These are phyloP conservation scores for Drosophila subquinaria DNA, from an alignment of 2,888 invertebrate genomes.

Conservation along the genomic window DNA sequence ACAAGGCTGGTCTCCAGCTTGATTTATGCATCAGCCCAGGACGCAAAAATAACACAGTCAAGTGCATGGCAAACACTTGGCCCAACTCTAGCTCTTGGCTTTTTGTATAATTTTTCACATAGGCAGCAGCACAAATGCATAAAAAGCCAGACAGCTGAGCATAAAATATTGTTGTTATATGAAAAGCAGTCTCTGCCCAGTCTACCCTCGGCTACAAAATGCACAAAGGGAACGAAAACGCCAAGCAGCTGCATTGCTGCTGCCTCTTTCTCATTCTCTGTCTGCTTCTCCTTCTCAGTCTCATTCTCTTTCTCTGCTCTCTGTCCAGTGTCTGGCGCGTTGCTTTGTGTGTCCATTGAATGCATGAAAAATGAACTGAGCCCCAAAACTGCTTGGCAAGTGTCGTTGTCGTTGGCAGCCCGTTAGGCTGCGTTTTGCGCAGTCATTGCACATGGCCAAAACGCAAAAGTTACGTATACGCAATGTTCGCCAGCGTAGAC, in stretches of 20 bases:
- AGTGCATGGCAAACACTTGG: constrained; percentile 80
- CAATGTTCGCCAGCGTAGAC: constrained; percentile 42
- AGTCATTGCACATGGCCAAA: constrained; percentile 61
- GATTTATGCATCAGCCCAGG: constrained; percentile 73
- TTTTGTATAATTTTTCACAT: constrained; percentile 81
- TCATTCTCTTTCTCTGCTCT: constrained; percentile 16
- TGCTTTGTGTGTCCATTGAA: constrained; percentile 71
- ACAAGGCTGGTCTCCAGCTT: constrained; percentile 31
- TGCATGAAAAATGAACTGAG: constrained; percentile 78
- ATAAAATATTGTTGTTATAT: constrained; percentile 82
- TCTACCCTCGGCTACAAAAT: background rate
- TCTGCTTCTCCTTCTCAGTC: constrained; percentile 33
- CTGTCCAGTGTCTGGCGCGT: constrained; percentile 66
- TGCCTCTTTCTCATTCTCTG: constrained; percentile 1
- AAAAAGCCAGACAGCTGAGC: constrained; percentile 82
- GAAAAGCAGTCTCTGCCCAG: constrained; percentile 66
- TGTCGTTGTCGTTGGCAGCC: constrained; percentile 71
- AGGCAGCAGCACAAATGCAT: constrained; percentile 79
- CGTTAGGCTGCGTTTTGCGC: constrained; percentile 77
- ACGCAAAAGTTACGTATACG: constrained; percentile 65
- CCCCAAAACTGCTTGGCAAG: constrained; percentile 57
- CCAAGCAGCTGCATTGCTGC: constrained; percentile 62
- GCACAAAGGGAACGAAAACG: constrained; percentile 44
- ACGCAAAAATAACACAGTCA: constrained; percentile 78
- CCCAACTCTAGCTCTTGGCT: constrained; percentile 27